Percentiles rank a stretch among this genome's conserved stretches.
These are phyloP conservation scores for Cosmopolites sordidus DNA, from an alignment of 2,888 invertebrate genomes.

Conservation along the genomic window DNA sequence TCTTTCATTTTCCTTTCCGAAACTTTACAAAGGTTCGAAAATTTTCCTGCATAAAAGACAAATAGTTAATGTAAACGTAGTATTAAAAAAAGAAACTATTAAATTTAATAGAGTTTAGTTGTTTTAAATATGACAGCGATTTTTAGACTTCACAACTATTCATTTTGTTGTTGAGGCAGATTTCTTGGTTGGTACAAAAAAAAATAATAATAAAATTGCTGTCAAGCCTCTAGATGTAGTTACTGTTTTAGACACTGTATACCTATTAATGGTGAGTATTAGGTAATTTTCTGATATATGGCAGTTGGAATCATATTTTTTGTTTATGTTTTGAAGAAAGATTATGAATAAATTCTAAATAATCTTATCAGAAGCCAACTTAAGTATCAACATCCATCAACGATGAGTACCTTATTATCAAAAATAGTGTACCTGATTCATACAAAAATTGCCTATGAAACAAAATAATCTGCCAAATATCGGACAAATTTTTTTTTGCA, in stretches of 20 bases:
- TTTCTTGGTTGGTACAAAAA: conserved; percentile 24
- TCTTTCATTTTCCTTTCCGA: conserved; percentile 7
- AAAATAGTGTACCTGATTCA: conserved; percentile 6
- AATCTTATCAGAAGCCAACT: too few species aligned
- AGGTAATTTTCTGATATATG: conserved; percentile 17
- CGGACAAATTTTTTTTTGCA: conserved; percentile 27
- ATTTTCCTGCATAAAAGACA: conserved; percentile 42
- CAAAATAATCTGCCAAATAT: conserved; percentile 34
- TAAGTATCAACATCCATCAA: too few species aligned
- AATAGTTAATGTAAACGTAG: conserved; percentile 47
- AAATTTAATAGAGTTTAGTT: conserved; percentile 27
- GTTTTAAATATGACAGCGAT: conserved; percentile 29
- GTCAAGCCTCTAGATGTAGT: conserved; percentile 33
- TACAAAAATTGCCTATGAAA: neutral
- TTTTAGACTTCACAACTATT: conserved; percentile 16
- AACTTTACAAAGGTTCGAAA: conserved; percentile 21
- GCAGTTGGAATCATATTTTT: too few species aligned
- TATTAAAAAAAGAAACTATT: conserved; percentile 38
- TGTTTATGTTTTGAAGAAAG: too few species aligned
- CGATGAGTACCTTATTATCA: too few species aligned
- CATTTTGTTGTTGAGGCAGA: conserved; percentile 9
- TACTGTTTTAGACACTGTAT: conserved; percentile 38
- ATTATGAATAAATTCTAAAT: too few species aligned
- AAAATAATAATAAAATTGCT: conserved; percentile 27
- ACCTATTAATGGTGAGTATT: conserved; percentile 30